Evolutionary conservation across 2,888 invertebrate genomes (phyloP), one percentile per base, ranked within the genome.

Genomic region (Drosophila stalkeri): DNA sequence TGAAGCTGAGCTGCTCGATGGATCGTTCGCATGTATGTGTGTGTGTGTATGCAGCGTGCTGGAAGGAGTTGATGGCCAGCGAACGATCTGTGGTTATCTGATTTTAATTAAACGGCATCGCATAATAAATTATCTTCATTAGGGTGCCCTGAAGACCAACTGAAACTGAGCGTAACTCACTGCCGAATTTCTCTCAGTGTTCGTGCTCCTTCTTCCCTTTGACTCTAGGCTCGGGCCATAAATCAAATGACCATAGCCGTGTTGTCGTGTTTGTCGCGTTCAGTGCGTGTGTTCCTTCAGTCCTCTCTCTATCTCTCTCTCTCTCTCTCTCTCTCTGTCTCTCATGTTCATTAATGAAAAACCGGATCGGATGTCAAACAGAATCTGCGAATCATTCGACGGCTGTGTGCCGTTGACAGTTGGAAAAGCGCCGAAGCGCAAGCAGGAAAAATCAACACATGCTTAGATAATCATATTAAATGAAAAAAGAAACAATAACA

Each of bases 91-190:
- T 72, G 84, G 77, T 91, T 92, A 93, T 93, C 93, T 90, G 91
- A 87, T 87, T 92, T 92, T 92, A 93, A 93, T 92, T 92, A 92
- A 92, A 92, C 92, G 91, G 88, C 92, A 92, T 92, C 92, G 92
- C 88, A 91, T 92, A 92, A 93, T 93, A 92, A 92, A 93, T 92
- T 92, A 92, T 93, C 92, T 92, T 92, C 92, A 92, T 92, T 92
- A 92, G 90, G 81, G 52, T 16, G 62, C 51, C 37, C 33, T 37
- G 60, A 14, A 49, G 55, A 51, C 72, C 72, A 59, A 73, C 69
- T 64, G 66, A 72, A 16, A 8, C 77, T 79, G 68, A 65, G 68
- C 54, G 43, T 51, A 59, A 35, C 64, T 46, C 54, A 61, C 43
- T 52, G 55, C 57, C 64, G 61, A 85, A 82, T 82, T 71, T 80